phyloP scores from a whole-genome alignment of 2,797 vertebrate species.

The Nannoperca obscura region DNA sequence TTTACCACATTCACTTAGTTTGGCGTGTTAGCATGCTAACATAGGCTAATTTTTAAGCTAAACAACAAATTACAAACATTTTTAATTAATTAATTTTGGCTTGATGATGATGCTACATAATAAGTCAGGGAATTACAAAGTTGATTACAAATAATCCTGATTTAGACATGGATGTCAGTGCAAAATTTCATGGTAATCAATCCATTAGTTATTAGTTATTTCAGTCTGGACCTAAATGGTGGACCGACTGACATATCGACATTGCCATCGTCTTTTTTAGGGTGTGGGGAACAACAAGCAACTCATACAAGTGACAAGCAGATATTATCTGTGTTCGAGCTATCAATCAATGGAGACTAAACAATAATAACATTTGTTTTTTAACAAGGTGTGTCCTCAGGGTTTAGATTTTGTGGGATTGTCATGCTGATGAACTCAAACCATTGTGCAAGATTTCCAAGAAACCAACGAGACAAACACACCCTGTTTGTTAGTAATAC shows the following conservation, averaged over 20 bases:
- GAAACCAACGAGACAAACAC: slow-evolving; percentile 25
- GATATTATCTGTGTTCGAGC: neutral
- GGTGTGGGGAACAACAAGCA: neutral
- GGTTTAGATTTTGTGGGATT: neutral
- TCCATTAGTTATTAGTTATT: neutral
- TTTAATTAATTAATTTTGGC: neutral
- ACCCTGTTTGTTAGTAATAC: slow-evolving; percentile 4
- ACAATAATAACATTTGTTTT: neutral
- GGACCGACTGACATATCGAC: neutral
- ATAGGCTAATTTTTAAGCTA: neutral
- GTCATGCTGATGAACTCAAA: neutral
- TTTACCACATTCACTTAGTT: neutral
- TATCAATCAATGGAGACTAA: neutral
- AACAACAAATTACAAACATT: neutral
- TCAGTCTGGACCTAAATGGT: neutral
- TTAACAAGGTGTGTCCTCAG: slow-evolving; percentile 18
- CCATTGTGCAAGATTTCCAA: slow-evolving; percentile 47
- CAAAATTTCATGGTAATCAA: neutral
- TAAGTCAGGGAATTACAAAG: neutral
- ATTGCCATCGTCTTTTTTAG: slow-evolving; percentile 7
- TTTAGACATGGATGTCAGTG: no score
- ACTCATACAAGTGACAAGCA: neutral
- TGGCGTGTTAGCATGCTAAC: neutral
- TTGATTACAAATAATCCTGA: neutral
- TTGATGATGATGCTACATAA: neutral